phyloP scores from a whole-genome alignment of 2,888 invertebrate species.

The Villa cingulata region DNA sequence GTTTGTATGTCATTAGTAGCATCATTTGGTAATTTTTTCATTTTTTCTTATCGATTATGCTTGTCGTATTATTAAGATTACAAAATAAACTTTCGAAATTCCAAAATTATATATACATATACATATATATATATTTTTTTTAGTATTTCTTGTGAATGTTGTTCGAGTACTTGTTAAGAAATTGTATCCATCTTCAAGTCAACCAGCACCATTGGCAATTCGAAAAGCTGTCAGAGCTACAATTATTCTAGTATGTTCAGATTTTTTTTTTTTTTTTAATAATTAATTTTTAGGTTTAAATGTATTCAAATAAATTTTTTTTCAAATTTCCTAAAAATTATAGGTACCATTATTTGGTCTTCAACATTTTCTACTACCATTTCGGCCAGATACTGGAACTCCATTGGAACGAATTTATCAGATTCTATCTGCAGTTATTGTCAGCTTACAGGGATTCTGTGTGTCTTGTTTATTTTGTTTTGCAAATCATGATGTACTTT shows the following conservation, averaged over 20 bases:
- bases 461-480: slow-evolving; percentile 60
- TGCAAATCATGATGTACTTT: slow-evolving; percentile 58
- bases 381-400: slow-evolving; percentile 46
- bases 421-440: slow-evolving; percentile 49
- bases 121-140: slow-evolving; percentile 12
- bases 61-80: too few relatives aligned
- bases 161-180: slow-evolving; percentile 50
- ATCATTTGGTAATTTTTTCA: slow-evolving; percentile 48
- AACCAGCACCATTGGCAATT: slow-evolving; percentile 44
- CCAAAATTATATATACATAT: too few relatives aligned
- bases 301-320: background rate
- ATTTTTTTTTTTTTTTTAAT: too few relatives aligned
- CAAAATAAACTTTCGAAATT: too few relatives aligned
- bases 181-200: slow-evolving; percentile 46
- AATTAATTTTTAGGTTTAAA: too few relatives aligned
- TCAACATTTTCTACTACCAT: slow-evolving; percentile 56
- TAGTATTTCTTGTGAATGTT: slow-evolving; percentile 54
- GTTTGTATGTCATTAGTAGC: slow-evolving; percentile 45
- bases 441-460: slow-evolving; percentile 50
- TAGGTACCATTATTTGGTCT: slow-evolving; percentile 59
- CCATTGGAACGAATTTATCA: slow-evolving; percentile 48
- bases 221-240: slow-evolving; percentile 56
- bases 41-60: too few relatives aligned
- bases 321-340: too few relatives aligned
- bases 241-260: slow-evolving; percentile 44